phyloP scores from a whole-genome alignment of 2,113 vertebrate genomes.

The Cyphomyrus plagiostoma region DNA sequence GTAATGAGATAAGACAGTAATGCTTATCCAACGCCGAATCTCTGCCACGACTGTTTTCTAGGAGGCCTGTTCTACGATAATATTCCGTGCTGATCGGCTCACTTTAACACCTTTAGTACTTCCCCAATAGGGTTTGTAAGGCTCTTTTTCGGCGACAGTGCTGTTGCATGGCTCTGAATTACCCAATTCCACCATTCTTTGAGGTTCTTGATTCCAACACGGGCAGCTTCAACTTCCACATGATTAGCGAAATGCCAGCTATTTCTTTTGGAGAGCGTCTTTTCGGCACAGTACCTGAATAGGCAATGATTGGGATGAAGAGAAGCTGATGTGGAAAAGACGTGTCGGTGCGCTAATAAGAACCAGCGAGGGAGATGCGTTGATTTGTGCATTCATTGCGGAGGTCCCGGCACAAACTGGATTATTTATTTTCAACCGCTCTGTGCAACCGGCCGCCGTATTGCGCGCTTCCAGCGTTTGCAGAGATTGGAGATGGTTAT shows the following conservation, averaged over 20 bases:
- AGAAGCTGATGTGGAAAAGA: constrained; percentile 22
- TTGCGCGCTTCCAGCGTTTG: not conserved
- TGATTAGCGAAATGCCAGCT: constrained; percentile 26
- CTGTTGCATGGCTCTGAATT: constrained; percentile 11
- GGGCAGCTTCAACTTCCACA: constrained; percentile 10
- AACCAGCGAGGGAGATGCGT: constrained; percentile 25
- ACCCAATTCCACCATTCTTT: not conserved
- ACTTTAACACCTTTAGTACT: not conserved
- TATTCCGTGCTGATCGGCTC: not conserved
- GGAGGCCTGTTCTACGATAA: not conserved
- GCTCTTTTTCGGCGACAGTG: not conserved
- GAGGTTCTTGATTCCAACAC: not conserved
- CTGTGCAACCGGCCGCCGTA: not conserved
- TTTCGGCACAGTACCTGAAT: constrained; percentile 30
- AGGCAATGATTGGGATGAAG: constrained; percentile 29
- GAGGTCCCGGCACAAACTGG: not conserved
- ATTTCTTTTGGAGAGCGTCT: constrained; percentile 6
- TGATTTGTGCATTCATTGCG: constrained; percentile 29
- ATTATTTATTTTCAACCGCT: not conserved
- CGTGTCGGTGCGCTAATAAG: constrained; percentile 26
- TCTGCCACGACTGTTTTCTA: not conserved
- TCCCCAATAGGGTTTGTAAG: not conserved
- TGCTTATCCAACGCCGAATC: not conserved
- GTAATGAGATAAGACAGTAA: constrained; percentile 6
- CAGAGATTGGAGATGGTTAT: not conserved